Evolutionary conservation across 2,113 vertebrate species (phyloP).

Genomic region (Cyanocitta stelleri): DNA sequence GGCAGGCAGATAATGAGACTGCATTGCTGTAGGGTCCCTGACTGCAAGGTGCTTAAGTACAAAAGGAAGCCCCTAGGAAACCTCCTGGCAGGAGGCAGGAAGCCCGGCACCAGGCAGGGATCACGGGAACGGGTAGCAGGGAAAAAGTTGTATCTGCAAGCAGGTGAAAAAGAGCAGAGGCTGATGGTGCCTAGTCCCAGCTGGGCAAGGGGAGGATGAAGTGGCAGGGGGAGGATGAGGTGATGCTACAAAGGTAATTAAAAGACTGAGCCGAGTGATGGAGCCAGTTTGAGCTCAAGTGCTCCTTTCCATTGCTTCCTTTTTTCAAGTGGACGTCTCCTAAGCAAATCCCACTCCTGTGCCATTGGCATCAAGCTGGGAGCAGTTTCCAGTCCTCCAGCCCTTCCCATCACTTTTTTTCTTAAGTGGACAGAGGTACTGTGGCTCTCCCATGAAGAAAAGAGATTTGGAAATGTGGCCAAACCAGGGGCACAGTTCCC

Average conservation of each 20-base stretch:
- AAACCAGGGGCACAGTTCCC: neutral
- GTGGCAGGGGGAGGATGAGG: neutral
- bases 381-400: neutral
- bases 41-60: conserved; percentile 31
- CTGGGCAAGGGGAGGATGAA: neutral
- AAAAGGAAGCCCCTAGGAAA: neutral
- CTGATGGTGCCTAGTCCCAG: neutral
- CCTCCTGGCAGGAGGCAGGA: neutral
- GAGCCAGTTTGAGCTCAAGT: neutral
- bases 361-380: neutral
- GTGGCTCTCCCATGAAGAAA: neutral
- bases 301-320: neutral
- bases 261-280: neutral
- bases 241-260: neutral
- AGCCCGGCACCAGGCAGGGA: neutral
- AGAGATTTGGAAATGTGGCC: neutral
- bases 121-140: neutral
- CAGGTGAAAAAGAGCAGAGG: neutral
- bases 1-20: conserved; percentile 15
- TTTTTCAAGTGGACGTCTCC: neutral
- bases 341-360: neutral
- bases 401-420: neutral
- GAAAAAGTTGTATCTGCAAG: neutral
- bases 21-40: conserved; percentile 28
- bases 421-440: neutral